Evolutionary conservation across 2,113 vertebrate species (phyloP).

Genomic region (Manacus vitellinus): DNA sequence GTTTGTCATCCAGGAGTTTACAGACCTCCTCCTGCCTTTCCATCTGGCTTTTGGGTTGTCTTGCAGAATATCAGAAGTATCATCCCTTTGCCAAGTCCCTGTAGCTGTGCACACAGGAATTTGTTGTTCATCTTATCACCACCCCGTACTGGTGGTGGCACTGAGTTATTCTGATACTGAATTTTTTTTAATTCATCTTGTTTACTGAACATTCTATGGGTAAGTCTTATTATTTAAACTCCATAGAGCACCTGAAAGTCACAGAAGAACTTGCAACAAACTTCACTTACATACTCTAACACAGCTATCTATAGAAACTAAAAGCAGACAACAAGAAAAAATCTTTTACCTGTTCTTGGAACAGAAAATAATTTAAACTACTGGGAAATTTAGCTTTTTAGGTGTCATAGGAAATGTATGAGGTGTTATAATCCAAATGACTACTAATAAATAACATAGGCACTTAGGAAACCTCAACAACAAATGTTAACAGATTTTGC

Average conservation of each 20-base stretch:
- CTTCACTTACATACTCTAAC: neutral
- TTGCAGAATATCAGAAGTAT: neutral
- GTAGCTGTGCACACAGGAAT: neutral
- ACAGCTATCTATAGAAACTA: neutral
- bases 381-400: constrained; percentile 9
- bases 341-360: neutral
- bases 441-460: neutral
- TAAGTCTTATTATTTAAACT: neutral
- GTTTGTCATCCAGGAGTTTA: constrained; percentile 1
- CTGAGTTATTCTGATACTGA: neutral
- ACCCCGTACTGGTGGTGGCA: neutral
- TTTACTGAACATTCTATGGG: neutral
- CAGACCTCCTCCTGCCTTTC: constrained; percentile 27
- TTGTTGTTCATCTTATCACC: neutral
- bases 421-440: neutral
- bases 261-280: neutral
- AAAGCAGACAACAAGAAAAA: neutral
- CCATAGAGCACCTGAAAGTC: neutral
- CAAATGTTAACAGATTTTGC: neutral
- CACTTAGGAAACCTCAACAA: neutral
- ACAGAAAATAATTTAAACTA: constrained; percentile 42
- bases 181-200: neutral
- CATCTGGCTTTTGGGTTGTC: neutral
- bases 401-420: constrained; percentile 6
- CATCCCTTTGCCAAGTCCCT: neutral